Percentiles rank a stretch among this genome's conserved stretches.
Conservation (phyloP, 2,113 vertebrate genomes). For the Cephalopterus ornatus region DNA sequence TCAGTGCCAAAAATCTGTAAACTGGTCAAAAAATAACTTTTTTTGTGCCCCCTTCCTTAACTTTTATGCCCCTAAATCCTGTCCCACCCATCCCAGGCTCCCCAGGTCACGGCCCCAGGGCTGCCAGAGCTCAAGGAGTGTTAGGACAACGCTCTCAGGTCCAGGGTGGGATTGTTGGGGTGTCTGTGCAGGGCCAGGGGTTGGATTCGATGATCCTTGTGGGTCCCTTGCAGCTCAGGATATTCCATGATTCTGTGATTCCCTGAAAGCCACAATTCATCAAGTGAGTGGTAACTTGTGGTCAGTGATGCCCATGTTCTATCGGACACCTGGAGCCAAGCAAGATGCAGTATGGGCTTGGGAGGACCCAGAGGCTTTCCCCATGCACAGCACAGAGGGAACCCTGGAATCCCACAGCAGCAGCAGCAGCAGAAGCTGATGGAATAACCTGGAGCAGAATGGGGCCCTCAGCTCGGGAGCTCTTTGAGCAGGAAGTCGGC, state of each 20-base stretch:
- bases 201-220: no score
- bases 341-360: neutral
- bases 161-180: neutral
- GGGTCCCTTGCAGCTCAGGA: neutral
- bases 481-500: neutral
- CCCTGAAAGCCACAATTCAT: neutral
- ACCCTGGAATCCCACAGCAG: neutral
- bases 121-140: neutral
- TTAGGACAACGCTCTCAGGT: neutral
- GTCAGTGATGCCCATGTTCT: fast-evolving
- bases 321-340: fast-evolving
- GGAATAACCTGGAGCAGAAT: neutral
- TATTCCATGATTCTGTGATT: neutral
- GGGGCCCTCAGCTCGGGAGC: neutral
- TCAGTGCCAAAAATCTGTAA: neutral
- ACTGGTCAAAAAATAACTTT: neutral
- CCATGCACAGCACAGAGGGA: fast-evolving
- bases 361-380: neutral
- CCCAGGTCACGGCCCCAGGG: neutral
- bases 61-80: neutral
- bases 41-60: neutral
- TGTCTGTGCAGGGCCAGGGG: neutral
- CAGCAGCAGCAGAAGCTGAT: neutral
- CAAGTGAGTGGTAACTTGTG: fast-evolving
- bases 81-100: neutral